Percentiles rank a stretch among this genome's conserved stretches.
phyloP scores from a whole-genome alignment of 2,888 invertebrate genomes.

The Anticlea derivata region DNA sequence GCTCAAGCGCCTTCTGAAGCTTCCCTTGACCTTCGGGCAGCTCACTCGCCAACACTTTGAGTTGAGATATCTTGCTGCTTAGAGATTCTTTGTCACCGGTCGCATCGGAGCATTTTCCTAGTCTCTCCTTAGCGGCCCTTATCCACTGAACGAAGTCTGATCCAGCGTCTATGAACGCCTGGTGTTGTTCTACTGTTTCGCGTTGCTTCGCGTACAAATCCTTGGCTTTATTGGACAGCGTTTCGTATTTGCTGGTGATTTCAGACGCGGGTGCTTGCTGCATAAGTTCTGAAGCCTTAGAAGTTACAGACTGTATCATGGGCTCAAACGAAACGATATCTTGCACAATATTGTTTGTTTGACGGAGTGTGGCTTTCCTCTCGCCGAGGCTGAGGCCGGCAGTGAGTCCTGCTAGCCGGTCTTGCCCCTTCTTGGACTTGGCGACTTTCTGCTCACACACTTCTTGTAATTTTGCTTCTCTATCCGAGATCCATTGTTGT shows the following conservation, averaged over 20 bases:
- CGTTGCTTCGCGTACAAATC: constrained; percentile 94
- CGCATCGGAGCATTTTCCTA: constrained; percentile 96
- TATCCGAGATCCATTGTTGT: constrained; percentile 96
- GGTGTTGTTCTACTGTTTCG: constrained; percentile 95
- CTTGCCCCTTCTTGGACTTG: constrained; percentile 90
- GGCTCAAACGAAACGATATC: constrained; percentile 98
- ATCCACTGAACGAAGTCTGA: constrained; percentile 97
- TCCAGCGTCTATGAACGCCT: constrained; percentile 95
- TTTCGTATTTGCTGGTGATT: constrained; percentile 95
- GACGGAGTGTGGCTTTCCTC: constrained; percentile 93
- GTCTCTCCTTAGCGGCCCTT: constrained; percentile 93
- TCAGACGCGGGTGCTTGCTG: constrained; percentile 96
- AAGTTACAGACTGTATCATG: constrained; percentile 97
- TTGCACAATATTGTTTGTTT: constrained; percentile 97
- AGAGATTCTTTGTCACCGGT: constrained; percentile 95
- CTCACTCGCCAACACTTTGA: constrained; percentile 93
- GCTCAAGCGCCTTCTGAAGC: constrained; percentile 91
- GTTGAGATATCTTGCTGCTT: constrained; percentile 92
- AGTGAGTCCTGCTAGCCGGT: constrained; percentile 87
- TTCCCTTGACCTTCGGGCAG: constrained; percentile 92
- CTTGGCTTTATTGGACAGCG: constrained; percentile 94
- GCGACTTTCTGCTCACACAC: constrained; percentile 93
- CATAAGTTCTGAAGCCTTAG: constrained; percentile 95
- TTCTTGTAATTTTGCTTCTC: constrained; percentile 95
- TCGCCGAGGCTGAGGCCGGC: constrained; percentile 91